phyloP scores from a whole-genome alignment of 2,797 vertebrate genomes.

The Trachops cirrhosus region DNA sequence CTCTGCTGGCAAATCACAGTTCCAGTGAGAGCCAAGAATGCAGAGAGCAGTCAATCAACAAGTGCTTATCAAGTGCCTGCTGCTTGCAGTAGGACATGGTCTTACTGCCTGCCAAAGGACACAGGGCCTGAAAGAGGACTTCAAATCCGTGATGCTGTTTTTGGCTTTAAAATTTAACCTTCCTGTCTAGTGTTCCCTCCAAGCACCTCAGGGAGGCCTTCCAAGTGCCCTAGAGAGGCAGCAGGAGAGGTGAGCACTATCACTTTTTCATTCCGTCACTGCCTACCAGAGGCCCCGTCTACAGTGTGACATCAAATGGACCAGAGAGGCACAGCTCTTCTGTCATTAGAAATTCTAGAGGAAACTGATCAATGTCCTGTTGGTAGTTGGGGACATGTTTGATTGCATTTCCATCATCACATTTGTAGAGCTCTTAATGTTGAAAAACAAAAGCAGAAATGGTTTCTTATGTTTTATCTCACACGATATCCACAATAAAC shows the following conservation, averaged over 20 bases:
- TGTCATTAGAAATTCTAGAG: neutral
- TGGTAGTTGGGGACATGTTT: neutral
- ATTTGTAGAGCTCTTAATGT: neutral
- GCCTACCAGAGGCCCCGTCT: neutral
- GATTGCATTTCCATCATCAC: neutral
- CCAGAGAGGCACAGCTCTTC: neutral
- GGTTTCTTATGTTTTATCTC: neutral
- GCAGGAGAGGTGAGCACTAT: neutral
- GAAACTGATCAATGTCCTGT: neutral
- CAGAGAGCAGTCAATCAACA: neutral
- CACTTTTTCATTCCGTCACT: neutral
- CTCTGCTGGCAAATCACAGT: conserved; percentile 18
- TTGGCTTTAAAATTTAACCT: neutral
- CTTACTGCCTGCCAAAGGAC: neutral
- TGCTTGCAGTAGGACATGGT: neutral
- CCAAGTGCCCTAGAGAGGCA: neutral
- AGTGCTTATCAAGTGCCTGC: neutral
- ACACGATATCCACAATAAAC: neutral
- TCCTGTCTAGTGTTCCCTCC: neutral
- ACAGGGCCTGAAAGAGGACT: neutral
- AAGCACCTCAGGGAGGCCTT: neutral
- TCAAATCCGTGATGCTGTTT: neutral
- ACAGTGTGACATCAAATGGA: neutral
- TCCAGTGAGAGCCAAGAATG: neutral
- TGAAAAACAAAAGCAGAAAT: neutral